phyloP scores from a whole-genome alignment of 2,888 invertebrate genomes.

The Dryadula phaetusa region DNA sequence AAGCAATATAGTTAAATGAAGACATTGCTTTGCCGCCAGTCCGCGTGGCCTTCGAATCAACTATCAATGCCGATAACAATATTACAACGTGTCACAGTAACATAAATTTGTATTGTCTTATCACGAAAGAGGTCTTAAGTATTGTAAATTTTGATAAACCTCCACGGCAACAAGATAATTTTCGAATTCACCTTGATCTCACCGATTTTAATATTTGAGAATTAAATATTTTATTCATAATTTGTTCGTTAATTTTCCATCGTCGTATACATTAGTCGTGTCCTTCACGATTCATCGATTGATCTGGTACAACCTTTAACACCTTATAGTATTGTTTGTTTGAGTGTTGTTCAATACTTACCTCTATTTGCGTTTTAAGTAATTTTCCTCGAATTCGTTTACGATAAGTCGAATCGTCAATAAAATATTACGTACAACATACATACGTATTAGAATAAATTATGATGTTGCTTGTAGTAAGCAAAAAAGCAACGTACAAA shows the following conservation, averaged over 20 bases:
- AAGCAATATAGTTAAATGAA: constrained; percentile 32
- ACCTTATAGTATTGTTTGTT: constrained; percentile 20
- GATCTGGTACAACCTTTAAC: constrained; percentile 27
- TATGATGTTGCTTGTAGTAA: neutral
- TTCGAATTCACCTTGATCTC: constrained; percentile 47
- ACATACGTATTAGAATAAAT: constrained; percentile 25
- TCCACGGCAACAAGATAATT: constrained; percentile 72
- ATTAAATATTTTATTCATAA: constrained; percentile 37
- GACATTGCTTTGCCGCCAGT: constrained; percentile 64
- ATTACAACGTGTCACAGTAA: constrained; percentile 78
- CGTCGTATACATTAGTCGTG: constrained; percentile 14
- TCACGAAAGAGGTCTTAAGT: constrained; percentile 69
- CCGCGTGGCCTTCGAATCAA: constrained; percentile 68
- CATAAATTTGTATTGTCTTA: constrained; percentile 82
- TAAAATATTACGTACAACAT: neutral
- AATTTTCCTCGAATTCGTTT: constrained; percentile 25
- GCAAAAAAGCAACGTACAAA: constrained; percentile 1
- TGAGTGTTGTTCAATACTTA: constrained; percentile 15
- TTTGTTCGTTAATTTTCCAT: constrained; percentile 36
- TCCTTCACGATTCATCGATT: constrained; percentile 23
- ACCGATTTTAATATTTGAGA: constrained; percentile 32
- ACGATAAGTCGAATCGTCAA: constrained; percentile 14
- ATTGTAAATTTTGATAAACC: constrained; percentile 62
- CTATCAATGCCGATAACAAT: constrained; percentile 78
- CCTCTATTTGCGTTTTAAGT: constrained; percentile 23